Evolutionary conservation across 2,113 vertebrate species (phyloP).

Genomic region (Larimichthys crocea): DNA sequence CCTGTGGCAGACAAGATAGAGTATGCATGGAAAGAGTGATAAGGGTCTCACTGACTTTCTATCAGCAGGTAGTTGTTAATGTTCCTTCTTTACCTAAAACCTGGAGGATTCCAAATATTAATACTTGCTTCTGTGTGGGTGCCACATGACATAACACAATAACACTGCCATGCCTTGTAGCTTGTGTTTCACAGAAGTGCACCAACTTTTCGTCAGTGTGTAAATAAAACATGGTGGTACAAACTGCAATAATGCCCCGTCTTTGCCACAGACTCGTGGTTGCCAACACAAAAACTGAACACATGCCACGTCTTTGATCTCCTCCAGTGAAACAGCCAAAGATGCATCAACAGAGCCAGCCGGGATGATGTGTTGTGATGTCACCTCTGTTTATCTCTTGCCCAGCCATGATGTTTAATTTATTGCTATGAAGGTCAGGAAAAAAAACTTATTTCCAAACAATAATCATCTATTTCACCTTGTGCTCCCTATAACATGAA

Average conservation of each 20-base stretch:
- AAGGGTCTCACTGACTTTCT: not conserved
- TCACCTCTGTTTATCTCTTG: slow-evolving; percentile 26
- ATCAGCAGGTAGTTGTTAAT: not conserved
- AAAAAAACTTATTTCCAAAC: slow-evolving; percentile 11
- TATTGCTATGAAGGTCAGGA: slow-evolving; percentile 38
- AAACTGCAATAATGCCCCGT: slow-evolving; percentile 14
- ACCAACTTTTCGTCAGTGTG: slow-evolving; percentile 21
- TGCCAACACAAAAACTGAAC: slow-evolving; percentile 46
- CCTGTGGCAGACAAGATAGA: slow-evolving; percentile 11
- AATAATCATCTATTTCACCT: slow-evolving; percentile 45
- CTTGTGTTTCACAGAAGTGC: slow-evolving; percentile 8
- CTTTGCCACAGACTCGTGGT: slow-evolving; percentile 14
- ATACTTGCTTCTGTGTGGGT: not conserved
- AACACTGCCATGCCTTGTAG: not conserved
- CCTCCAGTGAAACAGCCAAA: slow-evolving; percentile 21
- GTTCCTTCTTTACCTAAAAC: not conserved
- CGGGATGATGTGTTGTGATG: slow-evolving; percentile 25
- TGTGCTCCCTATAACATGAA: slow-evolving; percentile 30
- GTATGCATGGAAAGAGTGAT: slow-evolving; percentile 8
- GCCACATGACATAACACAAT: not conserved
- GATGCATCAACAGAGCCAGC: slow-evolving; percentile 7
- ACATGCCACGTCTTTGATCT: slow-evolving; percentile 46
- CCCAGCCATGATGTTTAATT: slow-evolving; percentile 40
- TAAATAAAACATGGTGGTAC: slow-evolving; percentile 23
- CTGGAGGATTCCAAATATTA: not conserved